Conservation (phyloP, 2,888 invertebrate genomes). For the Rhagophthalmus giganteus region DNA sequence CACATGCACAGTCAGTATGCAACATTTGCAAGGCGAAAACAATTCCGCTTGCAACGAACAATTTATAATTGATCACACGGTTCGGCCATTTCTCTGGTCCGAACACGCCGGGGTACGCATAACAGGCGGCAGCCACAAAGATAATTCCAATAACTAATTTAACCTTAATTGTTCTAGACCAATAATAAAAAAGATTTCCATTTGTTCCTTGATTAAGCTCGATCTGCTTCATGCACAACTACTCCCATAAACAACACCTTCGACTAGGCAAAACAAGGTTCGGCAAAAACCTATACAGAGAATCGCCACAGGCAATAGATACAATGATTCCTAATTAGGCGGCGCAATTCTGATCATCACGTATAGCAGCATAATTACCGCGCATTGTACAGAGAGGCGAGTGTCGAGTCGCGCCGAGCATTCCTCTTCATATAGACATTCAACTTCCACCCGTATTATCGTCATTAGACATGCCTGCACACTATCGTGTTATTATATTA, state of each 20-base stretch:
- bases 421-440: constrained; percentile 23
- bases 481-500: constrained; percentile 31
- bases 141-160: constrained; percentile 7
- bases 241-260: constrained; percentile 17
- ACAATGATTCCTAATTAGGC: constrained; percentile 36
- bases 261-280: constrained; percentile 14
- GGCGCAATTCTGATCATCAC: constrained; percentile 33
- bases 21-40: too few relatives aligned
- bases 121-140: constrained; percentile 7
- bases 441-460: constrained; percentile 25
- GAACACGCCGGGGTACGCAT: too few relatives aligned
- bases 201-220: constrained; percentile 14
- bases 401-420: constrained; percentile 26
- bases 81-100: too few relatives aligned
- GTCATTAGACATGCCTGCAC: constrained; percentile 31
- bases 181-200: constrained; percentile 13
- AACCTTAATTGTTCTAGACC: constrained; percentile 9
- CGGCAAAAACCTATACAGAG: constrained; percentile 30
- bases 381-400: constrained; percentile 31
- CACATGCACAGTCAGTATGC: too few relatives aligned
- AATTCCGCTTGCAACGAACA: not conserved
- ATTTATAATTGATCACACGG: too few relatives aligned
- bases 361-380: constrained; percentile 33
- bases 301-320: constrained; percentile 32
- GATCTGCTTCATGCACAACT: constrained; percentile 1